phyloP scores from a whole-genome alignment of 2,888 invertebrate genomes.

The Dioctria rufipes region DNA sequence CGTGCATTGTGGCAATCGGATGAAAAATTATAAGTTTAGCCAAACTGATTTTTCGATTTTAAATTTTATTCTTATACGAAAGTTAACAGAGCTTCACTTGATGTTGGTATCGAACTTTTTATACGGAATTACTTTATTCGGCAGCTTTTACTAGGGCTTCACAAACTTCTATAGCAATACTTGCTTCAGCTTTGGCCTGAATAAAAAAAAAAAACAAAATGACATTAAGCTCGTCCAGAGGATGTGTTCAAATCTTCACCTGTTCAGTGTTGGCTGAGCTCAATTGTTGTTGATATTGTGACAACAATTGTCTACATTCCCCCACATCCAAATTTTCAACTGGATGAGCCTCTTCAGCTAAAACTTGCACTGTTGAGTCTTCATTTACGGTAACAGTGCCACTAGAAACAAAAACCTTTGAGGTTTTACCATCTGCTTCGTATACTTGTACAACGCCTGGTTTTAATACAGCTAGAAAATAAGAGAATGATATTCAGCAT shows the following conservation, averaged over 20 bases:
- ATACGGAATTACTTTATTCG: constrained; percentile 70
- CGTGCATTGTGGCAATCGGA: no score
- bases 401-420: constrained; percentile 95
- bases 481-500: background rate
- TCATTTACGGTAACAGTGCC: constrained; percentile 97
- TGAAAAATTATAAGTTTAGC: no score
- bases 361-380: constrained; percentile 93
- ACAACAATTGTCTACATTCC: constrained; percentile 87
- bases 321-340: constrained; percentile 85
- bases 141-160: constrained; percentile 93
- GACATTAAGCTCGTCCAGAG: constrained; percentile 8
- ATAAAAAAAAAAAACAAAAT: constrained; percentile 59
- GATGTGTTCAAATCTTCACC: constrained; percentile 71
- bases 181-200: constrained; percentile 89
- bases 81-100: constrained; percentile 3
- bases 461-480: constrained; percentile 83
- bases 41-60: no score
- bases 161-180: constrained; percentile 93
- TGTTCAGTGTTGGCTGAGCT: constrained; percentile 85
- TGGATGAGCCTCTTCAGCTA: constrained; percentile 96
- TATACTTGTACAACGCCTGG: constrained; percentile 94
- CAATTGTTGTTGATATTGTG: constrained; percentile 87
- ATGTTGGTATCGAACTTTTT: no score
- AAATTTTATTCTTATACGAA: no score
- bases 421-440: constrained; percentile 87